These are phyloP conservation scores for Chionoecetes opilio DNA, from an alignment of 1,140 invertebrate species.

Conservation along the genomic window DNA sequence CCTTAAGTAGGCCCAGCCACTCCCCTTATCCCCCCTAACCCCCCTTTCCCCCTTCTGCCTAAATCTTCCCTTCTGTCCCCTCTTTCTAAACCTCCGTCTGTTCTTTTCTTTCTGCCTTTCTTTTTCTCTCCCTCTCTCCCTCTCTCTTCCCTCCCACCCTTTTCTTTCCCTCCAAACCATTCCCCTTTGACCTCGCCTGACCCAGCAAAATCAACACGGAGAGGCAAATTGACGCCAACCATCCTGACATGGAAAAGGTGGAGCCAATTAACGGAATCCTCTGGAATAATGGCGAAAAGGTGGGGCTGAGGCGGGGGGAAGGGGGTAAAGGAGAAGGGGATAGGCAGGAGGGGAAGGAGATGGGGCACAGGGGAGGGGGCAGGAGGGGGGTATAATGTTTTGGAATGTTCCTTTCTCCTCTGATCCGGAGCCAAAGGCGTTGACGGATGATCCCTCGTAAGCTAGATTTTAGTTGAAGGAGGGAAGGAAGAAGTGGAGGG, in stretches of 20 bases:
- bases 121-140: neutral
- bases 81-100: neutral
- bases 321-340: neutral
- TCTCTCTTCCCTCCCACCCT: neutral
- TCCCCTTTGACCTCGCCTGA: conserved; percentile 74
- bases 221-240: conserved; percentile 72
- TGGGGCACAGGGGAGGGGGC: neutral
- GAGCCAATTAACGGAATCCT: conserved; percentile 79
- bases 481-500: neutral
- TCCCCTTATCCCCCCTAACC: too few species aligned
- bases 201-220: conserved; percentile 72
- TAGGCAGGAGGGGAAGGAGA: neutral
- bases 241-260: conserved; percentile 79
- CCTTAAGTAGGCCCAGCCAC: neutral
- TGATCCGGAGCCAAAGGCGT: conserved; percentile 70
- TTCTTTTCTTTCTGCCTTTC: too few species aligned
- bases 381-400: conserved; percentile 71
- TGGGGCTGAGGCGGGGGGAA: conserved; percentile 51
- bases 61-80: neutral
- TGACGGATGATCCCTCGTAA: conserved; percentile 69
- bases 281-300: conserved; percentile 80
- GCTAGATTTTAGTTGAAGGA: conserved; percentile 49
- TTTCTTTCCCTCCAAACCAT: conserved; percentile 39
- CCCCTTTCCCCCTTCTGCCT: neutral
- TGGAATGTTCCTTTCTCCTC: conserved; percentile 62